Conservation (phyloP, 1,140 invertebrate species). For the Sogatella furcifera region DNA sequence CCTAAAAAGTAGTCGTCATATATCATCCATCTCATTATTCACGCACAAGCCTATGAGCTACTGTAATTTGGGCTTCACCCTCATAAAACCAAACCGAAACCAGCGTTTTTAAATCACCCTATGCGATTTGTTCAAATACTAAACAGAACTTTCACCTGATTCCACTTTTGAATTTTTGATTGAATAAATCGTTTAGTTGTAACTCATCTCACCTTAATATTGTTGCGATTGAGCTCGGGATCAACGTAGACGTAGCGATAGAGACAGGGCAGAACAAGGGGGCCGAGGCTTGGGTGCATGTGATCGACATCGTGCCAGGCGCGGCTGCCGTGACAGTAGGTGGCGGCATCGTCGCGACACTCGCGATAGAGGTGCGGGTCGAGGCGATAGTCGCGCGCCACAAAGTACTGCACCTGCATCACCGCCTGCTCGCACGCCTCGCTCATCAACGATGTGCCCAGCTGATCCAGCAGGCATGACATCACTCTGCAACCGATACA, state of each 20-base stretch:
- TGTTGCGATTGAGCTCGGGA: conserved; percentile 32
- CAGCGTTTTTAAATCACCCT: too few relatives aligned
- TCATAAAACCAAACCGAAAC: too few relatives aligned
- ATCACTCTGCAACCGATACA: conserved; percentile 66
- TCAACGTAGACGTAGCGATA: conserved; percentile 74
- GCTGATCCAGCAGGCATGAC: conserved; percentile 86
- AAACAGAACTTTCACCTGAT: too few relatives aligned
- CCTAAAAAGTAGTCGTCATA: too few relatives aligned
- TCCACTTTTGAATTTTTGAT: too few relatives aligned
- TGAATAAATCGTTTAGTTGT: too few relatives aligned
- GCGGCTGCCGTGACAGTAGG: conserved; percentile 65
- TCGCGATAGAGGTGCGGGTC: conserved; percentile 81
- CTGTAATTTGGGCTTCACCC: too few relatives aligned
- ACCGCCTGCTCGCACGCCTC: conserved; percentile 81
- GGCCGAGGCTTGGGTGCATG: conserved; percentile 59
- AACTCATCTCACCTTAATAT: conserved; percentile 29
- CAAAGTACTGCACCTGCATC: conserved; percentile 94
- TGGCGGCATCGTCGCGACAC: conserved; percentile 77
- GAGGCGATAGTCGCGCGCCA: conserved; percentile 86
- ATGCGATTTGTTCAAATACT: too few relatives aligned
- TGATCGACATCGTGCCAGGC: conserved; percentile 60
- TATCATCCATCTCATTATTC: too few relatives aligned
- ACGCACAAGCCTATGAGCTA: too few relatives aligned
- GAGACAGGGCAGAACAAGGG: conserved; percentile 83
- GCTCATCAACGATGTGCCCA: conserved; percentile 76